Evolutionary conservation across 53 echinoderm and acorn worm genomes (phyloP), one percentile per base, ranked within the genome.

Genomic region (Stichopus horrens): DNA sequence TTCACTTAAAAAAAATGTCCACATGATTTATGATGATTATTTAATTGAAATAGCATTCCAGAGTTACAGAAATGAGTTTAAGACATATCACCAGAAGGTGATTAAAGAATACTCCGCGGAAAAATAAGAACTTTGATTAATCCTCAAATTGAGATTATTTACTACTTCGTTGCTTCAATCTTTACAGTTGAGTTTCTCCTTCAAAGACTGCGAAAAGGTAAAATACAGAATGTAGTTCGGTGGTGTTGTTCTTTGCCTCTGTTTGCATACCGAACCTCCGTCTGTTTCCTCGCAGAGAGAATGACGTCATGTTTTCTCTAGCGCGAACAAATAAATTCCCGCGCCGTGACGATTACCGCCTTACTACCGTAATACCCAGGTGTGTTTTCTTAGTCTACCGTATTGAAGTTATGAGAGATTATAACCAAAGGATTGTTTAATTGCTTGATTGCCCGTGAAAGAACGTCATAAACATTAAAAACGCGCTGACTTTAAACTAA

Each of bases 401-500:
- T 71, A n/a, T 71, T 21, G 0, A 71, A 71, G 18, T 16, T 71
- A 71, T 71, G 71, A 71, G 6, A 71, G 71, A 13, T 71, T 18
- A 71, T 71, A 71, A 71, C 71, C 71, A 71, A 71, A 18, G n/a
- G 71, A 71, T 71, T 71, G 71, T 71, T 71, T 71, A 71, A 71
- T 71, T 71, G 19, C 71, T 18, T 71, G 71, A 71, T 71, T 71
- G 71, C 18, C n/a, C 71, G 71, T 71, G 71, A 71, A 71, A 71
- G 71, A 71, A 71, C 71, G 71, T 71, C 71, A 71, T 71, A 71
- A 71, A 71, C 71, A 71, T 71, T 71, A n/a, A 16, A 37, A 71
- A 71, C 71, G 14, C 71, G 19, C 19, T 71, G 71, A 20, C 18
- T 71, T 71, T 71, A 71, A 71, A 71, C 71, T 71, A 18, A 71